A percentile compares a stretch with the other conserved stretches of the same genome.
These are phyloP conservation scores for Nebria salina DNA, from an alignment of 2,888 invertebrate genomes.

Conservation along the genomic window DNA sequence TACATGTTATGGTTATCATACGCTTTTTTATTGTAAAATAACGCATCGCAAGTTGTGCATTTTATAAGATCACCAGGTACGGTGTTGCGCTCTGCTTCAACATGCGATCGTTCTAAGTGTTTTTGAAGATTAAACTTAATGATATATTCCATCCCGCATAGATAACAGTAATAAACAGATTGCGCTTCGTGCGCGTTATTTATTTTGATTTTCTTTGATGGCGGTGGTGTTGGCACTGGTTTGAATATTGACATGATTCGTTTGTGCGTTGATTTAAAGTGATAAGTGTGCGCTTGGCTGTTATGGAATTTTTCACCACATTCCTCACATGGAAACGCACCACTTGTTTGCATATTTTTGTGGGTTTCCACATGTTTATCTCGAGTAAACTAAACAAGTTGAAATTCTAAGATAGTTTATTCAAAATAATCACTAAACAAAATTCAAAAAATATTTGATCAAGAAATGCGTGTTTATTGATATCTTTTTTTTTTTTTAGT, in stretches of 20 bases:
- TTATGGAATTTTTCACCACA: conserved; percentile 69
- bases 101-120: conserved; percentile 67
- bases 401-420: too few species aligned
- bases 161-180: conserved; percentile 66
- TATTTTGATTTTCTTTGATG: conserved; percentile 66
- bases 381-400: conserved; percentile 65
- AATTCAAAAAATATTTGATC: too few species aligned
- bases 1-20: conserved; percentile 72
- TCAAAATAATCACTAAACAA: too few species aligned
- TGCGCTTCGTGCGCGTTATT: conserved; percentile 66
- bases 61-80: conserved; percentile 67
- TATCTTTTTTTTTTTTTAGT: too few species aligned
- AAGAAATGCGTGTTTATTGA: too few species aligned
- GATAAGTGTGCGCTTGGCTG: conserved; percentile 68
- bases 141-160: conserved; percentile 75
- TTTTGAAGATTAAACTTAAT: conserved; percentile 74
- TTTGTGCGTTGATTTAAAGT: conserved; percentile 65
- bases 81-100: conserved; percentile 64
- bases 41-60: conserved; percentile 72
- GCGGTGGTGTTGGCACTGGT: conserved; percentile 64
- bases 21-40: conserved; percentile 72
- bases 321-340: conserved; percentile 64
- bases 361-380: conserved; percentile 70
- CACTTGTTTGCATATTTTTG: conserved; percentile 53
- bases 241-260: conserved; percentile 62